Conservation (phyloP, 2,113 vertebrate genomes). For the Dipodomys merriami region DNA sequence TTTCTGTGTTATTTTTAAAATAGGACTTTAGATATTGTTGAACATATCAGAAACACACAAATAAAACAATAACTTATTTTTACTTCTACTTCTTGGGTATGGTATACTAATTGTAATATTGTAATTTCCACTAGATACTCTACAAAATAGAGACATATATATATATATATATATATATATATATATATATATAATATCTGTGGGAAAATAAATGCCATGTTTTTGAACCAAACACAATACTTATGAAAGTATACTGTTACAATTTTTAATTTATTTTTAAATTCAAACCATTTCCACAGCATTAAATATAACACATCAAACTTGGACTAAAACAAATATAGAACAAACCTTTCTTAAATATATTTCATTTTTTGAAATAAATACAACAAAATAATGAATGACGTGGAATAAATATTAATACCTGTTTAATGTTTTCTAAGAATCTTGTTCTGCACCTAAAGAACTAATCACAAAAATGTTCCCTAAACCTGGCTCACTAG, state of each 20-base stretch:
- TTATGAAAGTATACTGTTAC: not conserved
- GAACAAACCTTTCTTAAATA: too few species aligned
- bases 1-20: not conserved
- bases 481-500: too few species aligned
- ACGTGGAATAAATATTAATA: conserved; percentile 35
- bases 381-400: conserved; percentile 32
- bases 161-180: too few species aligned
- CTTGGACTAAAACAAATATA: not conserved
- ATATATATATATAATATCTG: not conserved
- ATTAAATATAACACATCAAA: not conserved
- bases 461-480: too few species aligned
- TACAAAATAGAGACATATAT: not conserved
- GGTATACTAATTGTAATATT: not conserved
- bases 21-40: not conserved
- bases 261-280: not conserved
- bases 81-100: not conserved
- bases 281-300: not conserved
- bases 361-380: not conserved
- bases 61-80: not conserved
- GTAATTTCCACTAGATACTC: not conserved
- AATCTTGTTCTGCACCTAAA: not conserved
- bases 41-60: not conserved
- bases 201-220: not conserved
- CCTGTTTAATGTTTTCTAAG: not conserved
- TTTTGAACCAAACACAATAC: not conserved